Percentiles rank a stretch among this genome's conserved stretches.
Evolutionary conservation across 2,888 invertebrate species (phyloP).

Genomic region (Eupithecia pulchellata): DNA sequence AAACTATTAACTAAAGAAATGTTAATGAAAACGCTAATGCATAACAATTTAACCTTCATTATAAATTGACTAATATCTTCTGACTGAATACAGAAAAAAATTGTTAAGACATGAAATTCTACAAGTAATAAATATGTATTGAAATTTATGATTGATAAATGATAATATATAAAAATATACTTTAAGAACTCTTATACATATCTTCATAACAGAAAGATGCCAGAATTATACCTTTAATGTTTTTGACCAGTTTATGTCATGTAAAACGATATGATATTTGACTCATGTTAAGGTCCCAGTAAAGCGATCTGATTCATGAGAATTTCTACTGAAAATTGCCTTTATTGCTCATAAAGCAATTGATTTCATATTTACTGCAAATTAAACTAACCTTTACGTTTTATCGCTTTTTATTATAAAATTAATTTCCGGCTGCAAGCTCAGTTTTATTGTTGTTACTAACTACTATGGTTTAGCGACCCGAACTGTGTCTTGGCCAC

Average conservation of each 20-base stretch:
- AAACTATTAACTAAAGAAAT: background rate
- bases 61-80: background rate
- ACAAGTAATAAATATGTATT: no score
- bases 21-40: background rate
- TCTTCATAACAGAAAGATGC: no score
- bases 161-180: no score
- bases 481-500: background rate
- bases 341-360: slow-evolving; percentile 77
- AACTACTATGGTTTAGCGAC: background rate
- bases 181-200: no score
- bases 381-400: slow-evolving; percentile 81
- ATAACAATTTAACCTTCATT: background rate
- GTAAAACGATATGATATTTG: background rate
- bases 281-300: slow-evolving; percentile 12
- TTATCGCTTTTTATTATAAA: slow-evolving; percentile 71
- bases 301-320: slow-evolving; percentile 67
- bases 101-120: background rate
- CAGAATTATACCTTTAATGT: no score
- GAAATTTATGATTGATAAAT: no score
- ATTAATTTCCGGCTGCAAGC: slow-evolving; percentile 32
- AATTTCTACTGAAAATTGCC: slow-evolving; percentile 66
- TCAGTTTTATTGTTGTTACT: background rate
- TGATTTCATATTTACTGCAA: slow-evolving; percentile 82
- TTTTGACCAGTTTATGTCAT: no score
- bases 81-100: background rate